These are phyloP conservation scores for Tethea ocularis DNA, from an alignment of 2,888 invertebrate species.

Conservation along the genomic window DNA sequence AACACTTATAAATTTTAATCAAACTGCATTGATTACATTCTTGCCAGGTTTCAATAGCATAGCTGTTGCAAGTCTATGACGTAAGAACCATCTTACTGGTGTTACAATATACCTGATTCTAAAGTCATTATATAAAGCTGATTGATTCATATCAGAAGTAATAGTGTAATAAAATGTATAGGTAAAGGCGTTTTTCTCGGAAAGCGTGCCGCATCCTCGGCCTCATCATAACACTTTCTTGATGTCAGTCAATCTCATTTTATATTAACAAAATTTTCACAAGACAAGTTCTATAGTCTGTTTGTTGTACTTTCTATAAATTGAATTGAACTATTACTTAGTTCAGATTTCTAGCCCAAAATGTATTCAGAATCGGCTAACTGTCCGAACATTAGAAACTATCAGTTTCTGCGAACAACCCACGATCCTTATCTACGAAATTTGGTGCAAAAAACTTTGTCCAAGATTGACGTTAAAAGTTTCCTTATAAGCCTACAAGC, in stretches of 20 bases:
- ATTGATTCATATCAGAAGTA: neutral
- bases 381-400: neutral
- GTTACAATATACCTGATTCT: neutral
- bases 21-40: conserved; percentile 5
- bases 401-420: conserved; percentile 30
- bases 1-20: neutral
- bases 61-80: neutral
- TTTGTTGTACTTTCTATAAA: no score
- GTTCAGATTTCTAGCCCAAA: neutral
- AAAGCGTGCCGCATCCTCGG: no score
- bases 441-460: conserved; percentile 46
- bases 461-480: conserved; percentile 42
- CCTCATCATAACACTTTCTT: no score
- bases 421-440: conserved; percentile 36
- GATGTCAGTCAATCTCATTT: no score
- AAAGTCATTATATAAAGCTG: neutral
- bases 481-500: conserved; percentile 64
- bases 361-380: neutral
- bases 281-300: no score
- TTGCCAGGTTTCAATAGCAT: neutral
- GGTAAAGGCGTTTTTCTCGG: no score
- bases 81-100: neutral
- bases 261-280: neutral
- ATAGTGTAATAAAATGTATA: no score
- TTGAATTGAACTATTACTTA: no score